phyloP scores from a whole-genome alignment of 2,888 invertebrate species.

The Pollenia labialis region DNA sequence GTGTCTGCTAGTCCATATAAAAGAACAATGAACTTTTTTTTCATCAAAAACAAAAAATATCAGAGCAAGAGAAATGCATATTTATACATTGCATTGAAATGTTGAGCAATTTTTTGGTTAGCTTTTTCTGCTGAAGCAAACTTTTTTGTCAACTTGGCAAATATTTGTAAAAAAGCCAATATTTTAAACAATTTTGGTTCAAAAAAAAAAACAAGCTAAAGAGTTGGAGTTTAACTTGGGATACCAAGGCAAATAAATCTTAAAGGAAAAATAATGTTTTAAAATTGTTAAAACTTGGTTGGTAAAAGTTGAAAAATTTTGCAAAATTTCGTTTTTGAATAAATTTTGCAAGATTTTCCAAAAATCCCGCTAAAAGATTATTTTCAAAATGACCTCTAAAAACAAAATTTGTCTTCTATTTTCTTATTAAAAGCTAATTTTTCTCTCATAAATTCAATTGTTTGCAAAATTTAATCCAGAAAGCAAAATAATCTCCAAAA shows the following conservation, averaged over 20 bases:
- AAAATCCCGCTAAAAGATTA: too few species aligned
- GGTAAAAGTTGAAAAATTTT: too few species aligned
- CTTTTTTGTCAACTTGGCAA: conserved; percentile 65
- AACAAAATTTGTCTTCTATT: too few species aligned
- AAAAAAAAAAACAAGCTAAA: neutral
- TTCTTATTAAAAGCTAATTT: too few species aligned
- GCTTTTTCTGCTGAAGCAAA: conserved; percentile 26
- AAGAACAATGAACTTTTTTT: conserved; percentile 71
- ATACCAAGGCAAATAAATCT: conserved; percentile 8
- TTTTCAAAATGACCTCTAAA: too few species aligned
- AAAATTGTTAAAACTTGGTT: too few species aligned
- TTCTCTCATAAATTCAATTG: too few species aligned
- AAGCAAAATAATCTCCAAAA: too few species aligned
- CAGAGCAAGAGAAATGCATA: conserved; percentile 34
- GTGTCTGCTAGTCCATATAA: conserved; percentile 66
- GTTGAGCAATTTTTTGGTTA: neutral
- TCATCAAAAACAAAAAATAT: conserved; percentile 13
- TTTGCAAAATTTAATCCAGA: too few species aligned
- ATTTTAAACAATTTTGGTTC: conserved; percentile 41
- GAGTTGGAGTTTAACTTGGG: neutral
- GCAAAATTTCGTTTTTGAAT: too few species aligned
- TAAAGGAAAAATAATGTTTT: neutral
- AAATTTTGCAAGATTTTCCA: too few species aligned
- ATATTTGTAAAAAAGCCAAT: conserved; percentile 59
- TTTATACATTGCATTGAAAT: conserved; percentile 51